phyloP scores from a whole-genome alignment of 2,113 vertebrate genomes.

The Psittacara wagleri region DNA sequence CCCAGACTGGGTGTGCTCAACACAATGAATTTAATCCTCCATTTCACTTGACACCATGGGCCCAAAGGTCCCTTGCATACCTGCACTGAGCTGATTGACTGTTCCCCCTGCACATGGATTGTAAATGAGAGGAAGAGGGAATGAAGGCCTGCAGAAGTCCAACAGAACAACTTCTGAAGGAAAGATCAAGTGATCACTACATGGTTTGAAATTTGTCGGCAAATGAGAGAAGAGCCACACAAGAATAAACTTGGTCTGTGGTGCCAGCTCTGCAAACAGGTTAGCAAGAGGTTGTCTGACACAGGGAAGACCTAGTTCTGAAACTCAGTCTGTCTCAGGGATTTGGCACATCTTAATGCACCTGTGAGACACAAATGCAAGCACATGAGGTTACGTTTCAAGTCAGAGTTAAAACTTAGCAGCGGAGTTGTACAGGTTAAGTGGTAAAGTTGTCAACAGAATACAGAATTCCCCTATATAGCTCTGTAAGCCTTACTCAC shows the following conservation, averaged over 20 bases:
- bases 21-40: background rate
- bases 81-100: background rate
- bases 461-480: background rate
- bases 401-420: background rate
- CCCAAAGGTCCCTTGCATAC: background rate
- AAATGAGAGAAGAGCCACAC: background rate
- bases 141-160: background rate
- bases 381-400: background rate
- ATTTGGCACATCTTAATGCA: background rate
- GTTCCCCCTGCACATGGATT: background rate
- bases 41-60: background rate
- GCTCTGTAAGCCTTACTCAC: background rate
- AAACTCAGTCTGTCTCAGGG: background rate
- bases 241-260: background rate
- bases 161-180: background rate
- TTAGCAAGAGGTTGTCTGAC: background rate
- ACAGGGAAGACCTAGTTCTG: background rate
- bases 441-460: background rate
- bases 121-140: background rate
- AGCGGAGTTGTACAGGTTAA: background rate
- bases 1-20: background rate
- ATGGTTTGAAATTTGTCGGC: background rate
- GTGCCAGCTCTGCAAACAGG: background rate
- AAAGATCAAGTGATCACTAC: fast-evolving
- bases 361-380: background rate